Percentiles rank a stretch among this genome's conserved stretches.
Conservation (phyloP, 2,888 invertebrate species). For the Barypeithes pellucidus region DNA sequence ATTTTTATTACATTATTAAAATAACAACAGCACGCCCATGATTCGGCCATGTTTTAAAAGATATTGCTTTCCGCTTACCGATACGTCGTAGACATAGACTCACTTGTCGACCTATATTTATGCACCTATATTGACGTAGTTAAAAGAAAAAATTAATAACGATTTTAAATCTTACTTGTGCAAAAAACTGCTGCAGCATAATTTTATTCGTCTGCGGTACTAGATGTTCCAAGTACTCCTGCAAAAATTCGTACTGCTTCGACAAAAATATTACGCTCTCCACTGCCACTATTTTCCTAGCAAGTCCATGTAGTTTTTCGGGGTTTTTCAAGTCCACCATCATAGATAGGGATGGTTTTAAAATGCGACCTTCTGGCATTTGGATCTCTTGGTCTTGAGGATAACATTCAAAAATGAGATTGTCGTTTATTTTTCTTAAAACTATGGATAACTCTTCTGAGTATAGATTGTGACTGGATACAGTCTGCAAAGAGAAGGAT, state of each 20-base stretch:
- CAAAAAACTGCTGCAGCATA: conserved; percentile 81
- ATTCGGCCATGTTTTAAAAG: too few relatives aligned
- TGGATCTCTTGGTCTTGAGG: conserved; percentile 57
- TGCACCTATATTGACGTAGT: too few relatives aligned
- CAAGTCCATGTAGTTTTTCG: conserved; percentile 86
- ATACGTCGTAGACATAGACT: too few relatives aligned
- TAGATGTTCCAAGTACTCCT: conserved; percentile 88
- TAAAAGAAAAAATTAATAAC: not conserved
- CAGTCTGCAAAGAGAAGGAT: conserved; percentile 68
- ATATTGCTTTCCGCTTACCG: too few relatives aligned
- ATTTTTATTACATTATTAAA: too few relatives aligned
- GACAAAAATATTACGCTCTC: conserved; percentile 94
- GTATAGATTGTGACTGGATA: conserved; percentile 74
- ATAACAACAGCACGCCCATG: too few relatives aligned
- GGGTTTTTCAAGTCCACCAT: conserved; percentile 79
- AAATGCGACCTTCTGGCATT: conserved; percentile 69
- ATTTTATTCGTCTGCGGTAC: conserved; percentile 81
- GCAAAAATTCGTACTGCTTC: conserved; percentile 88
- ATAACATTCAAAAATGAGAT: conserved; percentile 73
- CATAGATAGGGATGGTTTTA: conserved; percentile 74
- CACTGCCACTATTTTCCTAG: conserved; percentile 91
- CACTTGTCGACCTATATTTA: too few relatives aligned
- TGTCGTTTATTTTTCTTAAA: conserved; percentile 84
- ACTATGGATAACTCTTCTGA: conserved; percentile 82
- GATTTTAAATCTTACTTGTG: conserved; percentile 70